Percentiles rank a stretch among this genome's conserved stretches.
phyloP scores from a whole-genome alignment of 2,888 invertebrate species.

The Arenicola marina region DNA sequence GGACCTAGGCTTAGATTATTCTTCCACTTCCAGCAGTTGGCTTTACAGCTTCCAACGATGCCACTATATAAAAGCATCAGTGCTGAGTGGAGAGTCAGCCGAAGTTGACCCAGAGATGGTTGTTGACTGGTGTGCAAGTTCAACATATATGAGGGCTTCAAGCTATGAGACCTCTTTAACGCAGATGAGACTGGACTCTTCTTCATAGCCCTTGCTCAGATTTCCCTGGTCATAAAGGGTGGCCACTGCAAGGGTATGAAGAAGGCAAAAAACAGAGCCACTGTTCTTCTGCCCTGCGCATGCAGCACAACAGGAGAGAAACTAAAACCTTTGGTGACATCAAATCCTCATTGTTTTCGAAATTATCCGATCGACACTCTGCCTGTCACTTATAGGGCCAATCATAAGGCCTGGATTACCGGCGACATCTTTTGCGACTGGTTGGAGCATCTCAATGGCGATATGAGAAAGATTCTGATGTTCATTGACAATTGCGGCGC shows the following conservation, averaged over 20 bases:
- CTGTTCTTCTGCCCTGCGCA: not conserved
- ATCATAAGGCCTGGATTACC: slow-evolving; percentile 1
- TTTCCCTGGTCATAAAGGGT: not conserved
- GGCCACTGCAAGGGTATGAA: not conserved
- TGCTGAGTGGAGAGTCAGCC: too few relatives aligned
- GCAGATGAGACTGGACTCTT: not conserved
- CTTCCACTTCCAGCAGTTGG: too few relatives aligned
- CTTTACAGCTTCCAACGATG: too few relatives aligned
- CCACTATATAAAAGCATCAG: too few relatives aligned
- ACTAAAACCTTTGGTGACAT: not conserved
- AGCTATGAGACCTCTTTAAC: not conserved
- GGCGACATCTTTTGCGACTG: not conserved
- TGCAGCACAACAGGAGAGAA: not conserved
- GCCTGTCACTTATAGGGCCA: not conserved
- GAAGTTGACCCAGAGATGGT: too few relatives aligned
- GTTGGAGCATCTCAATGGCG: not conserved
- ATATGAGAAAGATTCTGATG: not conserved
- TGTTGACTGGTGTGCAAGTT: not conserved
- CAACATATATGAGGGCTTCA: not conserved
- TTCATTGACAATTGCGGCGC: slow-evolving; percentile 3
- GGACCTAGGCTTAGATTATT: too few relatives aligned
- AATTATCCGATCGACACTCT: not conserved
- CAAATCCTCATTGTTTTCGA: not conserved
- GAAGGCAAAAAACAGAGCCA: not conserved
- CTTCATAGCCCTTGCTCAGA: not conserved